phyloP scores from a whole-genome alignment of 2,888 invertebrate genomes.

The Patella caerulea region DNA sequence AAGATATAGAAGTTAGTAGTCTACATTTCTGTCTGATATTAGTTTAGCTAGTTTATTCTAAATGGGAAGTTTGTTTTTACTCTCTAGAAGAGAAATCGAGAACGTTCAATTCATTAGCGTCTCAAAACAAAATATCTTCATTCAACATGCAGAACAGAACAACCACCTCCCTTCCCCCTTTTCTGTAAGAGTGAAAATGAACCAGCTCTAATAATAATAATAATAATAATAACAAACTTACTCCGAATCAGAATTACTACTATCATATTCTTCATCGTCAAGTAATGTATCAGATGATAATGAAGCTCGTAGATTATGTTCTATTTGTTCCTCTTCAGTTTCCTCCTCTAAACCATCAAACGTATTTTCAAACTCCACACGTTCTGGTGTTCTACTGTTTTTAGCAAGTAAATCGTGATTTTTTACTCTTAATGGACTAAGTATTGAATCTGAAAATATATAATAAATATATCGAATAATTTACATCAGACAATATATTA shows the following conservation, averaged over 20 bases:
- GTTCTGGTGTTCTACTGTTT: constrained; percentile 78
- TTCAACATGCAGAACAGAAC: too few species aligned
- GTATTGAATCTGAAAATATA: constrained; percentile 32
- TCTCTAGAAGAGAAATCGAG: too few species aligned
- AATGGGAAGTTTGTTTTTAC: too few species aligned
- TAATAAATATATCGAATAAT: not conserved
- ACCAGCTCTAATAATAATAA: too few species aligned
- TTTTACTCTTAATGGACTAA: constrained; percentile 45
- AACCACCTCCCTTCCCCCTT: too few species aligned
- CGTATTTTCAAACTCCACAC: constrained; percentile 84
- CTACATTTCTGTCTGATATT: too few species aligned
- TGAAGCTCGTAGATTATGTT: constrained; percentile 84
- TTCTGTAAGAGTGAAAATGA: too few species aligned
- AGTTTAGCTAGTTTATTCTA: too few species aligned
- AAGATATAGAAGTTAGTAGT: too few species aligned
- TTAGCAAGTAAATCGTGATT: constrained; percentile 39
- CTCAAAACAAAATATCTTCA: too few species aligned
- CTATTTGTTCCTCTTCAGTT: constrained; percentile 93
- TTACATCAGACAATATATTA: too few species aligned
- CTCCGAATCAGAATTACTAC: constrained; percentile 55
- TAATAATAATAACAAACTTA: constrained; percentile 34
- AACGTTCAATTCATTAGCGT: too few species aligned
- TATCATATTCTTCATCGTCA: constrained; percentile 48
- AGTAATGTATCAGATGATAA: constrained; percentile 73
- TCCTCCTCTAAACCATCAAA: constrained; percentile 65